Evolutionary conservation across 2,113 vertebrate genomes (phyloP).

Genomic region (Fulica atra): DNA sequence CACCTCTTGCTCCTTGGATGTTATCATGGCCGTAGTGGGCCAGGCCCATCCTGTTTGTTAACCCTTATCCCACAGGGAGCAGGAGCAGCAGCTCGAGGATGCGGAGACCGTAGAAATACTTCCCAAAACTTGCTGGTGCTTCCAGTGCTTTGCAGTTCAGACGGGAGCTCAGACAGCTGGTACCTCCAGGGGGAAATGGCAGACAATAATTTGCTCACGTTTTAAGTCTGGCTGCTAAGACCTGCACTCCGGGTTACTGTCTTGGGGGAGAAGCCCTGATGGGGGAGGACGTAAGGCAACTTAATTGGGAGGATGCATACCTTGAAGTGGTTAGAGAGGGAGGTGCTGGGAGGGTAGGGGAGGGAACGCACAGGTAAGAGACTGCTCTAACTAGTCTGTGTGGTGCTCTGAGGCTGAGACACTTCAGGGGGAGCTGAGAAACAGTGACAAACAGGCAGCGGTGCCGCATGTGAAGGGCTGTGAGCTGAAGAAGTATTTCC

Average conservation of each 20-base stretch:
- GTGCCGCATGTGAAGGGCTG: background rate
- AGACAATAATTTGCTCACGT: background rate
- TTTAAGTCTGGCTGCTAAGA: background rate
- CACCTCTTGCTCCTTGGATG: rapidly evolving
- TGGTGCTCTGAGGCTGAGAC: background rate
- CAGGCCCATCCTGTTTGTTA: background rate
- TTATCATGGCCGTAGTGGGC: background rate
- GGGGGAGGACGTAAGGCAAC: background rate
- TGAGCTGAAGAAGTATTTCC: background rate
- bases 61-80: background rate
- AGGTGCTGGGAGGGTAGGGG: background rate
- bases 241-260: background rate
- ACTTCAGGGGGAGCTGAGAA: background rate
- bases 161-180: background rate
- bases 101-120: background rate
- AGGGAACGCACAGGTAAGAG: background rate
- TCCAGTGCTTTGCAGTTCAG: background rate
- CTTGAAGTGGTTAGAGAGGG: constrained; percentile 11
- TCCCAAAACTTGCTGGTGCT: background rate
- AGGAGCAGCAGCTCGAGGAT: background rate
- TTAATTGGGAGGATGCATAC: background rate
- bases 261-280: background rate
- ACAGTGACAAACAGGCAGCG: background rate
- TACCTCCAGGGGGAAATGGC: background rate
- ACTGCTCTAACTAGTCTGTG: background rate